Percentiles rank a stretch among this genome's conserved stretches.
phyloP scores from a whole-genome alignment of 1,140 invertebrate genomes.

The Phenacoccus solenopsis region DNA sequence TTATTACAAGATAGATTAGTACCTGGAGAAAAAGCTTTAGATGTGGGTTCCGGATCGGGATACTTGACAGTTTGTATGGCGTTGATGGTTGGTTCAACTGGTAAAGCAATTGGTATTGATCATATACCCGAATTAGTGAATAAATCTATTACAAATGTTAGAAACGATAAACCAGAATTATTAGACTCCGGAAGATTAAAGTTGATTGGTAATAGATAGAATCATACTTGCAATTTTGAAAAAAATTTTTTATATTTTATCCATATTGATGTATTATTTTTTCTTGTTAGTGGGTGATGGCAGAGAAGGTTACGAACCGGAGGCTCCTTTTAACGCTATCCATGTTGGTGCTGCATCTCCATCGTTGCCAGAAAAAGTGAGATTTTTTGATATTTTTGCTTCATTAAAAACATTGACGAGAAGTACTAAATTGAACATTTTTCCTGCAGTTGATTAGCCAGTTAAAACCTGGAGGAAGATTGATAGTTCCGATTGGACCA shows the following conservation, averaged over 20 bases:
- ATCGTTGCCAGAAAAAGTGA: constrained; percentile 56
- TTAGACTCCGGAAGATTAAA: constrained; percentile 49
- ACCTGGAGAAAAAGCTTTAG: constrained; percentile 67
- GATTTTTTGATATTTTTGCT: constrained; percentile 27
- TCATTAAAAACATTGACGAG: background rate
- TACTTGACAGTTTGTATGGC: constrained; percentile 94
- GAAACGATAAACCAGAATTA: constrained; percentile 55
- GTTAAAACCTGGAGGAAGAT: constrained; percentile 65
- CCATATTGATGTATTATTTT: background rate
- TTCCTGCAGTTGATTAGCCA: constrained; percentile 49
- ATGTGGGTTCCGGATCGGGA: constrained; percentile 91
- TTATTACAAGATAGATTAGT: constrained; percentile 66
- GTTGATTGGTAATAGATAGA: constrained; percentile 47
- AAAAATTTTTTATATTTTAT: background rate
- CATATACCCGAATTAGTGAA: constrained; percentile 78
- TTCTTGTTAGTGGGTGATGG: constrained; percentile 63
- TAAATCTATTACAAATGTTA: constrained; percentile 61
- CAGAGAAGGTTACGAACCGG: constrained; percentile 52
- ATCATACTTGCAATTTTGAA: background rate
- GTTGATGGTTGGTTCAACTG: constrained; percentile 64
- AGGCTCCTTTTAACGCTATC: constrained; percentile 79
- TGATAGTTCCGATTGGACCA: constrained; percentile 85
- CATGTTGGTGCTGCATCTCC: constrained; percentile 87
- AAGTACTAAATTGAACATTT: background rate
- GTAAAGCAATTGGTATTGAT: constrained; percentile 80